Evolutionary conservation across 2,797 vertebrate species (phyloP).

Genomic region (Pelobates cultripes): DNA sequence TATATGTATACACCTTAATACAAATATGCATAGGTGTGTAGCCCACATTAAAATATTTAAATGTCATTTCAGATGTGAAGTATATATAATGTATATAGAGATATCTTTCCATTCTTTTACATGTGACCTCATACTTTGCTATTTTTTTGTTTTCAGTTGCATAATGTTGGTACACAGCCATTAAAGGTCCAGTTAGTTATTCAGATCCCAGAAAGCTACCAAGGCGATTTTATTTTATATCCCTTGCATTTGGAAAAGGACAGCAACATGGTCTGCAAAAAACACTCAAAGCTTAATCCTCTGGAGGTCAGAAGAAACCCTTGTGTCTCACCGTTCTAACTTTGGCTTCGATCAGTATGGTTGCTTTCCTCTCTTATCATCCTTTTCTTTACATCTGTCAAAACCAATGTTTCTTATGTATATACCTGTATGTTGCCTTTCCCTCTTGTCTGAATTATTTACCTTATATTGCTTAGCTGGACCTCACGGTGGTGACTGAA

Average conservation of each 20-base stretch:
- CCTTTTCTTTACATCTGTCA: too few species aligned
- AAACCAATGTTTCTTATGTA: not conserved
- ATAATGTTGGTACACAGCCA: constrained; percentile 78
- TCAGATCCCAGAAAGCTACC: constrained; percentile 67
- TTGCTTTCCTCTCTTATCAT: too few species aligned
- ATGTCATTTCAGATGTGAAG: too few species aligned
- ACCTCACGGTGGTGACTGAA: constrained; percentile 22
- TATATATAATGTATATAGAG: too few species aligned
- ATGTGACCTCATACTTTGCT: not conserved
- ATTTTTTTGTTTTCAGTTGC: constrained; percentile 67
- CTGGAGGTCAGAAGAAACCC: constrained; percentile 63
- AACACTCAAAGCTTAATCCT: constrained; percentile 60
- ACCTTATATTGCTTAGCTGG: constrained; percentile 49
- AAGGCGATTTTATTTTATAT: constrained; percentile 70
- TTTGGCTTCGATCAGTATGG: too few species aligned
- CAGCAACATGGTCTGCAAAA: constrained; percentile 72
- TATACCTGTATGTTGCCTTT: not conserved
- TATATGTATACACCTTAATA: too few species aligned
- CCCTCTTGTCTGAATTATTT: not conserved
- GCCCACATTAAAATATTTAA: too few species aligned
- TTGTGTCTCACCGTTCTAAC: not conserved
- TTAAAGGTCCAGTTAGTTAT: constrained; percentile 70
- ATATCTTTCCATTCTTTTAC: too few species aligned
- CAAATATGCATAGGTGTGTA: too few species aligned
- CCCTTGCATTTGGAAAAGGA: constrained; percentile 69